Conservation (phyloP, 2,113 vertebrate genomes). For the Lucifuga dentata region DNA sequence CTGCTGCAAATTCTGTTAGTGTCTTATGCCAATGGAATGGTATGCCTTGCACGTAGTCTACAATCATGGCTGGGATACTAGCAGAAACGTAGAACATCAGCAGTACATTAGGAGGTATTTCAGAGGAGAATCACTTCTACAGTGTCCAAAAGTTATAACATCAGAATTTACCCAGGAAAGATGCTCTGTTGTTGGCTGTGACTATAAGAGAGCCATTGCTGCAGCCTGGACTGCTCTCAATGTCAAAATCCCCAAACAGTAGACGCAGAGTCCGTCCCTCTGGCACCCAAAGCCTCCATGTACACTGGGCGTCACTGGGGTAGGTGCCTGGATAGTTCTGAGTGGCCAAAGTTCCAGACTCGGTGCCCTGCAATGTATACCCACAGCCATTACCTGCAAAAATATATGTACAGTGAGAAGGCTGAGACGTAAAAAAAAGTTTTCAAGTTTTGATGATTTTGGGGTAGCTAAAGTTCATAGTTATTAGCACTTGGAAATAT, state of each 20-base stretch:
- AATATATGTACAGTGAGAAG: background rate
- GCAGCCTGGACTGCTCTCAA: slow-evolving; percentile 84
- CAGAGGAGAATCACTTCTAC: background rate
- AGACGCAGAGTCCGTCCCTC: slow-evolving; percentile 79
- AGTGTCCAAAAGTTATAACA: background rate
- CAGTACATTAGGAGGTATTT: slow-evolving; percentile 5
- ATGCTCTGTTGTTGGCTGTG: slow-evolving; percentile 61
- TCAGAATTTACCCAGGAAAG: slow-evolving; percentile 78
- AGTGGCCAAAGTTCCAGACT: slow-evolving; percentile 88
- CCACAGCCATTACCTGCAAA: slow-evolving; percentile 88
- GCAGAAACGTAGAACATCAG: background rate
- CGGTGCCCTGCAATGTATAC: slow-evolving; percentile 80
- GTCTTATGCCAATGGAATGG: slow-evolving; percentile 55
- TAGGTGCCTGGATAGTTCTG: slow-evolving; percentile 89
- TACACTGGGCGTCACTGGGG: slow-evolving; percentile 84
- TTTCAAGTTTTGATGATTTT: too few relatives aligned
- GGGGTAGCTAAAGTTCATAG: background rate
- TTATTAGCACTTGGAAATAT: too few relatives aligned
- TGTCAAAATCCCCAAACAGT: slow-evolving; percentile 87
- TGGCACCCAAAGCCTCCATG: slow-evolving; percentile 81
- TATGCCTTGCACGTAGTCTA: slow-evolving; percentile 29
- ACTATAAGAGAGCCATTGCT: slow-evolving; percentile 84
- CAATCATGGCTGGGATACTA: slow-evolving; percentile 5
- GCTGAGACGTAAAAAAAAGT: background rate
- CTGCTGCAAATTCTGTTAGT: slow-evolving; percentile 40